Evolutionary conservation across 2,888 invertebrate species (phyloP).

Genomic region (Eupithecia exiguata): DNA sequence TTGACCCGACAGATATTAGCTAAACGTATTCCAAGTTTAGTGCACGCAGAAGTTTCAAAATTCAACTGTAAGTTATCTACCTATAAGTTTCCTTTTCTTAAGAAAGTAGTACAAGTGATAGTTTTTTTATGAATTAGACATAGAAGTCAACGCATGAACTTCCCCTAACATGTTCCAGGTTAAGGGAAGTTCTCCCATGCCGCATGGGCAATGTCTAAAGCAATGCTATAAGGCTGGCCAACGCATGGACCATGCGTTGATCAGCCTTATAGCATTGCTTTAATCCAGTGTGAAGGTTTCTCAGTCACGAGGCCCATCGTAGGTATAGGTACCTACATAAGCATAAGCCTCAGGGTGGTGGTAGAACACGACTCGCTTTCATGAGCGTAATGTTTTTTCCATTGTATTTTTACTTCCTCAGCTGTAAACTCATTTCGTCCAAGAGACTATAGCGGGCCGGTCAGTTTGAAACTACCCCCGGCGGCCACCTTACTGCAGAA

Average conservation of each 20-base stretch:
- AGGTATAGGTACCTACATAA: too few relatives aligned
- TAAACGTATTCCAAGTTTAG: constrained; percentile 47
- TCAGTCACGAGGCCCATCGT: background rate
- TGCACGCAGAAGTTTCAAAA: constrained; percentile 33
- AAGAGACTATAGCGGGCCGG: constrained; percentile 27
- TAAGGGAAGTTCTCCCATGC: background rate
- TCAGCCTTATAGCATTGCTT: background rate
- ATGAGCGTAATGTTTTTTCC: background rate
- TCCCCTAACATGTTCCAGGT: too few relatives aligned
- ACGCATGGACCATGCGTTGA: background rate
- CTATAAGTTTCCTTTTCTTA: background rate
- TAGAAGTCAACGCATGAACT: too few relatives aligned
- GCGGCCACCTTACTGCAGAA: constrained; percentile 70
- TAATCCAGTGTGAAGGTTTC: background rate
- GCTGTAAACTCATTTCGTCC: constrained; percentile 14
- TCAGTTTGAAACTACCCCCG: constrained; percentile 53
- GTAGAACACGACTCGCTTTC: background rate
- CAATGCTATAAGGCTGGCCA: too few relatives aligned
- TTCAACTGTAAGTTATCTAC: constrained; percentile 18
- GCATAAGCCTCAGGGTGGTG: too few relatives aligned
- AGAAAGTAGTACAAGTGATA: too few relatives aligned
- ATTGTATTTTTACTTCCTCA: background rate
- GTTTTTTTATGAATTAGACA: background rate
- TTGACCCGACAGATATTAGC: constrained; percentile 57
- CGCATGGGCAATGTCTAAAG: too few relatives aligned